Base-by-base conservation (phyloP, 2,888 invertebrate species). In the Brachypalpus laphriformis region DNA sequence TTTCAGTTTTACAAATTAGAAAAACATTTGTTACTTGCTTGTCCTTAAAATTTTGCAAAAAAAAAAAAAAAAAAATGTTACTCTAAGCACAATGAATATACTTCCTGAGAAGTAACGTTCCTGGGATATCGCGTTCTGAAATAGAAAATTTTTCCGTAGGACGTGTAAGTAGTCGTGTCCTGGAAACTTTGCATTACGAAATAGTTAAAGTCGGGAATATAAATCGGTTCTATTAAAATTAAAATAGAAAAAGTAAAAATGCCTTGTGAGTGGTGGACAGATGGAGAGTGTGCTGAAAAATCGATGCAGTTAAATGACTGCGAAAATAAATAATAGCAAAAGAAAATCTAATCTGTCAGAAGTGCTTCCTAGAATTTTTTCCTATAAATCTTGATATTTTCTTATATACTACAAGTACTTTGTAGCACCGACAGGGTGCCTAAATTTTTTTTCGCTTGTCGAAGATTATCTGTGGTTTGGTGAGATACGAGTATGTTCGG, bases 231-330 rank as follows among this genome's bases (percentile, higher is more conserved):
- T 1, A 45, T 25, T 37, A 65, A 25, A 51, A 63, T 56, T 14
- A 37, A 51, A 63, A 61, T 18, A 47, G 49, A 20, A 65, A 70
- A 51, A n/a, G 47, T 68, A 61, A 61, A 22, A 51, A 45, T 16
- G 16, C 25, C 14, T 45, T 28, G 70, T 34, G 63, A 65, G 57
- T 80, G 66, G 56, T 70, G 65, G 54, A 76, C 45, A 54, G 57
- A 80, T 61, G 75, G 57, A 47, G 57, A 47, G 66, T 81, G 75
- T 80, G 56, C 57, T 66, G 85, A 81, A 85, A 85, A 85, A 85
- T 85, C 85, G 85, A 85, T 85, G 70, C 76, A 70, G 65, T 66
- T 57, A 63, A 76, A 76, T 59, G 70, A 75, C 85, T 81, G 81
- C 54, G 49, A 85, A 76, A 80, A 75, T 68, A 83, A 75, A 75